Evolutionary conservation across 1,140 invertebrate species (phyloP).

Genomic region (Eriocheir sinensis): DNA sequence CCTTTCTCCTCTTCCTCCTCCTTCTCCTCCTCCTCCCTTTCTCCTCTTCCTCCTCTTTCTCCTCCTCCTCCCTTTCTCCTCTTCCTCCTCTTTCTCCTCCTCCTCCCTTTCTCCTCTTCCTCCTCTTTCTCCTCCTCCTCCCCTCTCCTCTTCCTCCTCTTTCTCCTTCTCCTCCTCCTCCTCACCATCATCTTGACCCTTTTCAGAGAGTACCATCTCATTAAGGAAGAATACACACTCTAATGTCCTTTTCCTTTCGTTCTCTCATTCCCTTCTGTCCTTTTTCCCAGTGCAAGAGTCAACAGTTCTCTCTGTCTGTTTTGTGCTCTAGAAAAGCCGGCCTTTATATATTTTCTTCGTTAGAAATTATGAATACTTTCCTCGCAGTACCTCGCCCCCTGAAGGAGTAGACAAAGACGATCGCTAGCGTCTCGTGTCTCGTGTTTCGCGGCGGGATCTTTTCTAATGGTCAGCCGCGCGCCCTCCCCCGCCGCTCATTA

Average conservation of each 20-base stretch:
- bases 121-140: background rate
- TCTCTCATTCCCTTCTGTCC: background rate
- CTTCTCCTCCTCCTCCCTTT: background rate
- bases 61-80: slow-evolving; percentile 26
- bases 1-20: background rate
- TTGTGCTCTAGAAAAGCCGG: background rate
- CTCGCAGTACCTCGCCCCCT: background rate
- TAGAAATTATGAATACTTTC: too few relatives aligned
- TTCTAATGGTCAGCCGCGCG: background rate
- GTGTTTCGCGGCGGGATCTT: background rate
- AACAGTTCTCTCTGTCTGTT: background rate
- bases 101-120: background rate
- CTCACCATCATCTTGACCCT: background rate
- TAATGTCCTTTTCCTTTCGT: background rate
- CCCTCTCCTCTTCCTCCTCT: background rate
- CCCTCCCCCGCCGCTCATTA: background rate
- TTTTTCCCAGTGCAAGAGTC: background rate
- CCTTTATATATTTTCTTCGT: background rate
- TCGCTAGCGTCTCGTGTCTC: background rate
- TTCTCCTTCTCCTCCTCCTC: background rate
- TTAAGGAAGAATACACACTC: background rate
- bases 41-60: background rate
- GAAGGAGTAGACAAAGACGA: background rate
- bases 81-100: background rate
- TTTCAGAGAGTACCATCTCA: too few relatives aligned